Conservation (phyloP, 2,888 invertebrate species). For the Harpalus rufipes region DNA sequence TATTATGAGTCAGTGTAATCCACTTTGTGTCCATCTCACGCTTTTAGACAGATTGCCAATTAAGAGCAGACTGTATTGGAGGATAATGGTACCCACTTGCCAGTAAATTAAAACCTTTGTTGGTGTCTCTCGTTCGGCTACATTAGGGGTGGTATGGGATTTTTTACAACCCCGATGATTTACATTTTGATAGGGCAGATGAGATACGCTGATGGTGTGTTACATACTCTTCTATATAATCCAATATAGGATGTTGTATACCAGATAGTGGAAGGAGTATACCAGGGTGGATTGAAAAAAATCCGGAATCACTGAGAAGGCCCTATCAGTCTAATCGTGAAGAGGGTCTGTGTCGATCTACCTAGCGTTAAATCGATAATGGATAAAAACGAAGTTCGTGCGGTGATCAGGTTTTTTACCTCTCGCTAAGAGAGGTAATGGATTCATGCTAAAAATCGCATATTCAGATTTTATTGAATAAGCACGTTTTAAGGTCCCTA, state of each 20-base stretch:
- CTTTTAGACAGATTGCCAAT: slow-evolving; percentile 67
- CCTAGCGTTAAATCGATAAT: too few relatives aligned
- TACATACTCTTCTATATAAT: slow-evolving; percentile 61
- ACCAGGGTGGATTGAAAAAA: too few relatives aligned
- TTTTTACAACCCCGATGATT: slow-evolving; percentile 61
- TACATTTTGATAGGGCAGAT: slow-evolving; percentile 68
- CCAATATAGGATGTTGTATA: slow-evolving; percentile 25
- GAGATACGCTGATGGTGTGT: slow-evolving; percentile 62
- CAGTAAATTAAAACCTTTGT: slow-evolving; percentile 67
- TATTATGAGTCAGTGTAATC: slow-evolving; percentile 21
- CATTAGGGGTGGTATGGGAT: slow-evolving; percentile 19
- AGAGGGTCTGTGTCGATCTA: too few relatives aligned
- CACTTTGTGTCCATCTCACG: slow-evolving; percentile 38
- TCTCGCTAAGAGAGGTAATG: too few relatives aligned
- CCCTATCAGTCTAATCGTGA: too few relatives aligned
- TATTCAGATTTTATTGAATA: too few relatives aligned
- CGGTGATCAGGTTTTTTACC: too few relatives aligned
- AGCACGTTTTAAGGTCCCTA: too few relatives aligned
- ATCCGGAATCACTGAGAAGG: too few relatives aligned
- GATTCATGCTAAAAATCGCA: too few relatives aligned
- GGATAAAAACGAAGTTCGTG: too few relatives aligned
- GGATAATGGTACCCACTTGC: slow-evolving; percentile 65
- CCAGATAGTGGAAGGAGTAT: not conserved
- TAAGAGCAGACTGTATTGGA: slow-evolving; percentile 60
- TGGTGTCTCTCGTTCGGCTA: not conserved